Percentiles rank a stretch among this genome's conserved stretches.
Conservation (phyloP, 2,888 invertebrate genomes). For the Polia nebulosa region DNA sequence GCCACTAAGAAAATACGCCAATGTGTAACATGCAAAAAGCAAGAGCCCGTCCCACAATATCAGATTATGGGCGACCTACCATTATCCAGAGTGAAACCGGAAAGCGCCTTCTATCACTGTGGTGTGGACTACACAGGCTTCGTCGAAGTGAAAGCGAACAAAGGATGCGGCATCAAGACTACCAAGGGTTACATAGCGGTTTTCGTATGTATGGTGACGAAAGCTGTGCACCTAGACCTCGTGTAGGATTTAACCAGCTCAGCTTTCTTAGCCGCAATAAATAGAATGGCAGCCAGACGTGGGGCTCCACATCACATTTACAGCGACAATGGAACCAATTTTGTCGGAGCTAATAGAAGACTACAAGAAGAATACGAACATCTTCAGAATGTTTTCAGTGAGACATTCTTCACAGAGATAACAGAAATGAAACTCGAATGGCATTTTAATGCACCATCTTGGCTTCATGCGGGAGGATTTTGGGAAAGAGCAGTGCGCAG, state of each 20-base stretch:
- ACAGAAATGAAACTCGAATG: too few relatives aligned
- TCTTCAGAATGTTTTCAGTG: too few relatives aligned
- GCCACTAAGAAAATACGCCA: too few relatives aligned
- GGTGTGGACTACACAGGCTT: constrained; percentile 9
- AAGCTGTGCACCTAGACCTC: constrained; percentile 2
- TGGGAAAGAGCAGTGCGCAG: too few relatives aligned
- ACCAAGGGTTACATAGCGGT: not conserved
- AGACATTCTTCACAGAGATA: too few relatives aligned
- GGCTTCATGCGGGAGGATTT: too few relatives aligned
- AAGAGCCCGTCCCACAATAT: constrained; percentile 2
- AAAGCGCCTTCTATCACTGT: constrained; percentile 1
- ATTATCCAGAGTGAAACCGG: constrained; percentile 9
- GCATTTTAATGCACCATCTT: too few relatives aligned
- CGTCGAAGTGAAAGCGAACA: constrained; percentile 2
- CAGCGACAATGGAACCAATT: too few relatives aligned
- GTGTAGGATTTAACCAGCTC: constrained; percentile 6
- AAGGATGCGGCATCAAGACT: not conserved
- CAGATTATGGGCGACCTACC: constrained; percentile 10
- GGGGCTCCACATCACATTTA: too few relatives aligned
- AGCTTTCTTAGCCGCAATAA: not conserved
- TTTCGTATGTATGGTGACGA: constrained; percentile 6
- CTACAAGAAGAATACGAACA: not conserved
- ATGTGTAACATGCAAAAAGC: constrained; percentile 4
- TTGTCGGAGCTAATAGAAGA: not conserved
- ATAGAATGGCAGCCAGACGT: not conserved